phyloP scores from a whole-genome alignment of 1,140 invertebrate genomes.

The Drosophila yakuba region DNA sequence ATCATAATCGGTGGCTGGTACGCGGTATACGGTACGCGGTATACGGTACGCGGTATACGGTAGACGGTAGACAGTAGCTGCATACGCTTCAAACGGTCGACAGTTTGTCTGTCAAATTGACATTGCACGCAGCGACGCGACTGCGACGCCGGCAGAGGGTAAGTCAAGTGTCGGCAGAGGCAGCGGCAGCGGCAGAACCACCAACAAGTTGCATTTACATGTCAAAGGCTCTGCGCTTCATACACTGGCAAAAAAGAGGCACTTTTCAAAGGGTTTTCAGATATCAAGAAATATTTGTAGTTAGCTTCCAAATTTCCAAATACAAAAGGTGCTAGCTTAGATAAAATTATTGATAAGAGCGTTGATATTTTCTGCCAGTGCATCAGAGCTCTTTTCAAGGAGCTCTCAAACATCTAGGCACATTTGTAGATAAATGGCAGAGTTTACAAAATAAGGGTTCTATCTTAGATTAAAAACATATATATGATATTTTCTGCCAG shows the following conservation, averaged over 20 bases:
- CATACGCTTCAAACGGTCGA: constrained; percentile 81
- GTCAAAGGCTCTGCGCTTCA: constrained; percentile 17
- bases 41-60: no score
- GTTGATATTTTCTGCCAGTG: not conserved
- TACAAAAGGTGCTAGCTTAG: no score
- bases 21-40: no score
- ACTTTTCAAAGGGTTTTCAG: not conserved
- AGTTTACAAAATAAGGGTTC: no score
- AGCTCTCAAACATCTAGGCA: not conserved
- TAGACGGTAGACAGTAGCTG: constrained; percentile 75
- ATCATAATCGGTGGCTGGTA: constrained; percentile 70
- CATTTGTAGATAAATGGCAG: not conserved
- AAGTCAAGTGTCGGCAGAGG: constrained; percentile 47
- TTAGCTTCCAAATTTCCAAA: not conserved
- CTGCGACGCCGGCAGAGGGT: constrained; percentile 24
- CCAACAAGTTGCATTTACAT: constrained; percentile 79
- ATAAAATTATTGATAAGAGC: not conserved
- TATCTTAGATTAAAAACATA: no score
- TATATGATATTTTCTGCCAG: not conserved
- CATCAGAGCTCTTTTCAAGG: no score
- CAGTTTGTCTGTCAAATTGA: constrained; percentile 84
- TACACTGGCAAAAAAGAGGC: constrained; percentile 12
- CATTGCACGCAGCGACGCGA: constrained; percentile 66
- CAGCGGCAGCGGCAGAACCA: constrained; percentile 22
- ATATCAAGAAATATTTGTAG: not conserved